Percentiles rank a stretch among this genome's conserved stretches.
These are phyloP conservation scores for Irena cyanogastra DNA, from an alignment of 2,113 vertebrate genomes.

Conservation along the genomic window DNA sequence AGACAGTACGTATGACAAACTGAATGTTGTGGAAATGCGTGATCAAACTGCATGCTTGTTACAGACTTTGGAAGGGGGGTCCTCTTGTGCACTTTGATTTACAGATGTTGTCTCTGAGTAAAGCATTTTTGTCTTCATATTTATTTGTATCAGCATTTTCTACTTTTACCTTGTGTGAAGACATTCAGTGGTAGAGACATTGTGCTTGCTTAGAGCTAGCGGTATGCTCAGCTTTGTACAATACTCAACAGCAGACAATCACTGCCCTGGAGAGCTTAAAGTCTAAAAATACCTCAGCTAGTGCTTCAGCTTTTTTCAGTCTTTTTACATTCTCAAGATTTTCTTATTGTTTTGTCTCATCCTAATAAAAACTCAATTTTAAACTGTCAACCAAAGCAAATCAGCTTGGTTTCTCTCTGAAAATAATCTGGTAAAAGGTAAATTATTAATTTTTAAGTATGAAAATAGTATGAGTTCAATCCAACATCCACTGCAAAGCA, in stretches of 20 bases:
- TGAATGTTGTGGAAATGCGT: neutral
- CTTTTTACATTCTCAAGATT: neutral
- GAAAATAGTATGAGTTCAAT: neutral
- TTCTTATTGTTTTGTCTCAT: neutral
- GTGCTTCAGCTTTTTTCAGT: neutral
- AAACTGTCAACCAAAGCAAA: neutral
- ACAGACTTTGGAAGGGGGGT: neutral
- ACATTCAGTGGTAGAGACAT: neutral
- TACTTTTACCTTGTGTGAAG: neutral
- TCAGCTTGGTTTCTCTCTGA: neutral
- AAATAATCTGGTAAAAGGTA: neutral
- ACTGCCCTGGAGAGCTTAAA: neutral
- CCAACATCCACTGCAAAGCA: neutral
- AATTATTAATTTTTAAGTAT: neutral
- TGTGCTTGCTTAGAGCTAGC: neutral
- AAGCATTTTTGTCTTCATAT: neutral
- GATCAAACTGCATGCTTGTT: neutral
- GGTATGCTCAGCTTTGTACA: neutral
- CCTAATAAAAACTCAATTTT: neutral
- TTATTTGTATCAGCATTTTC: neutral
- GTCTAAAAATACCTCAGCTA: conserved; percentile 14
- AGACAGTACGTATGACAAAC: neutral
- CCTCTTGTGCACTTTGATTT: neutral
- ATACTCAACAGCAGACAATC: neutral
- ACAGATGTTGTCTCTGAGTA: neutral